phyloP scores from a whole-genome alignment of 1,140 invertebrate genomes.

The Ptiloglossa arizonensis region DNA sequence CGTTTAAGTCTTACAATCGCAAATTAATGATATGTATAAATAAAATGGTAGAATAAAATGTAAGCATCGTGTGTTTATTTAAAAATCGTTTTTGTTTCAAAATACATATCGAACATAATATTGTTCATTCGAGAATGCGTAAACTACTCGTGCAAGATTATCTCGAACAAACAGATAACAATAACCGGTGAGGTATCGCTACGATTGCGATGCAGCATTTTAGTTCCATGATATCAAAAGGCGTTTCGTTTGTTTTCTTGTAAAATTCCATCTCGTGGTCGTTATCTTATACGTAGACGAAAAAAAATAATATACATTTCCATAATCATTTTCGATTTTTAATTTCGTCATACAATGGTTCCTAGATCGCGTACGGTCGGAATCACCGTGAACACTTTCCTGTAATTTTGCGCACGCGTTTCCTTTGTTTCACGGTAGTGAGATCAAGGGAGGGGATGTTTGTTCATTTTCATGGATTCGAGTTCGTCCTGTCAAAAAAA shows the following conservation, averaged over 20 bases:
- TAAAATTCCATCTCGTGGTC: neutral
- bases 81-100: neutral
- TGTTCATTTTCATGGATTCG: neutral
- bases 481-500: neutral
- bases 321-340: neutral
- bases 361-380: no score
- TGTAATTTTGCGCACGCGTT: no score
- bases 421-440: no score
- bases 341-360: no score
- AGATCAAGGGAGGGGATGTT: neutral
- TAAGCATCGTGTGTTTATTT: no score
- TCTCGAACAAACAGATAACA: conserved; percentile 19
- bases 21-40: neutral
- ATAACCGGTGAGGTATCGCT: neutral
- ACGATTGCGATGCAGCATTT: neutral
- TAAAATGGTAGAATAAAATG: neutral
- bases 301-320: neutral
- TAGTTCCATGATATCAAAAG: neutral
- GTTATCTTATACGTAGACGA: neutral
- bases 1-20: neutral
- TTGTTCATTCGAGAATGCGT: neutral
- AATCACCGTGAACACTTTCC: no score
- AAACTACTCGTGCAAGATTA: neutral
- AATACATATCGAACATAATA: neutral
- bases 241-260: neutral